These are phyloP conservation scores for Anableps anableps DNA, from an alignment of 2,797 vertebrate genomes.

Conservation along the genomic window DNA sequence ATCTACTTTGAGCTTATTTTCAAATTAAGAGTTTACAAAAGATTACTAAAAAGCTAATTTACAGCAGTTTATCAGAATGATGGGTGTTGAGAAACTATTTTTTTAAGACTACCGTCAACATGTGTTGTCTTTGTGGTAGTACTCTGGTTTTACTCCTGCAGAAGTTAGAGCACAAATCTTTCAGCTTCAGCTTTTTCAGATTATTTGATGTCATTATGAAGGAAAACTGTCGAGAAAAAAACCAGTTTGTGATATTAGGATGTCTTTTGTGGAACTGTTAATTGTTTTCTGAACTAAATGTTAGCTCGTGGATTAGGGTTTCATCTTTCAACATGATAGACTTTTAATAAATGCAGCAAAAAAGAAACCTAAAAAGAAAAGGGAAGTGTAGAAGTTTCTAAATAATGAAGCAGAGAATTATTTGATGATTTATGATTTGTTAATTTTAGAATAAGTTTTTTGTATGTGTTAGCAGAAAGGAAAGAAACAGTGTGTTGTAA, in stretches of 20 bases:
- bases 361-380: conserved; percentile 7
- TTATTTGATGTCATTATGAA: conserved; percentile 80
- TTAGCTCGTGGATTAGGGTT: conserved; percentile 31
- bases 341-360: conserved; percentile 18
- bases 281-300: conserved; percentile 55
- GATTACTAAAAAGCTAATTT: conserved; percentile 63
- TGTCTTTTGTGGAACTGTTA: conserved; percentile 48
- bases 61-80: conserved; percentile 72
- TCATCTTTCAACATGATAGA: conserved; percentile 31
- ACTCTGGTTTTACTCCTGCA: conserved; percentile 80
- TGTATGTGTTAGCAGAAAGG: not conserved
- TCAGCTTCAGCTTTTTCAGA: conserved; percentile 74
- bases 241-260: conserved; percentile 43
- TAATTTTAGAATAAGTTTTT: not conserved
- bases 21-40: conserved; percentile 82
- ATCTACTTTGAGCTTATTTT: conserved; percentile 88
- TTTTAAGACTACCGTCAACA: conserved; percentile 80
- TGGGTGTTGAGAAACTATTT: conserved; percentile 79
- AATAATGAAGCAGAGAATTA: not conserved
- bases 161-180: conserved; percentile 82
- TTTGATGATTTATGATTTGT: not conserved
- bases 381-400: not conserved
- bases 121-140: conserved; percentile 63
- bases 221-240: conserved; percentile 42
- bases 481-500: not conserved